Evolutionary conservation across 2,113 vertebrate species (phyloP).

Genomic region (Cichladusa arquata): DNA sequence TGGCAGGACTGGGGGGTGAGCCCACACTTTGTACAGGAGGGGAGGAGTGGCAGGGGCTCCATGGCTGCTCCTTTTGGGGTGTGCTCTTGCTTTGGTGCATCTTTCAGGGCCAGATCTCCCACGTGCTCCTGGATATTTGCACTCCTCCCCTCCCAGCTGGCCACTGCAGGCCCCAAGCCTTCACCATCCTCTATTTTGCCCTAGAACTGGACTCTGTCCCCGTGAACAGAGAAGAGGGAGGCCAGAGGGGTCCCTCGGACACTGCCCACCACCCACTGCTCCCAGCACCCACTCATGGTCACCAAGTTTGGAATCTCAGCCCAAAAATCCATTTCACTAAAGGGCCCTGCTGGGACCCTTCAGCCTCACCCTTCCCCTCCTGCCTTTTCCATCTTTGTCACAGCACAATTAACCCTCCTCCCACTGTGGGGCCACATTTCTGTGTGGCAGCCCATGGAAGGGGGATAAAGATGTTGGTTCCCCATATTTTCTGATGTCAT

Average conservation of each 20-base stretch:
- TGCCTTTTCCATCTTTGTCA: not conserved
- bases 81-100: not conserved
- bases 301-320: not conserved
- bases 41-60: not conserved
- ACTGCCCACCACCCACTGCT: not conserved
- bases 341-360: not conserved
- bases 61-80: fast-evolving
- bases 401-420: too few species aligned
- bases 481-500: not conserved
- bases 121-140: not conserved
- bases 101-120: not conserved
- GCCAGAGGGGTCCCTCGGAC: not conserved
- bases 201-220: not conserved
- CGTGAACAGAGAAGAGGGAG: not conserved
- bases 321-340: not conserved
- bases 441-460: fast-evolving
- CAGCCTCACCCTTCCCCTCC: not conserved
- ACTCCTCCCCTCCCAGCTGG: not conserved
- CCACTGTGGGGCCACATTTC: fast-evolving
- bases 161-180: not conserved
- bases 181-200: not conserved
- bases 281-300: not conserved
- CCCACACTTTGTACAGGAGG: fast-evolving
- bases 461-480: not conserved
- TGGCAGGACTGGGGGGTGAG: fast-evolving